Base-by-base conservation (phyloP, 2,888 invertebrate species). In the Sclerodermus sp. region DNA sequence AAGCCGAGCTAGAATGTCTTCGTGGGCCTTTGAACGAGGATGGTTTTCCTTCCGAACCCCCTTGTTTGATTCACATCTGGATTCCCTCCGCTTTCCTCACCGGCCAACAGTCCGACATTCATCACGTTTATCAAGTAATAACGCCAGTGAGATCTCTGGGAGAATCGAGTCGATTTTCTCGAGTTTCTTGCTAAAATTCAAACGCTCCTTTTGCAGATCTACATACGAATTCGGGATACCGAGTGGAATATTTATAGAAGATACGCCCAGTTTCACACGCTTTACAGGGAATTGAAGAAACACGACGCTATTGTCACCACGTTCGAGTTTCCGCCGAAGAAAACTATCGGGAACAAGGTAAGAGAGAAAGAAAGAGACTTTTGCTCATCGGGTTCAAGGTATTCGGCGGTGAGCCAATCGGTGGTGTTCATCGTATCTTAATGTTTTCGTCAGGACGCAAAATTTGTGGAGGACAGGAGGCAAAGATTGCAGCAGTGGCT, bases 221-320 rank as follows among this genome's bases (percentile, higher is more conserved):
- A 89, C 68, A 76, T 94, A 32, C 85, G 92, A 64, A 88, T 93
- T 45, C 86, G 89, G 40, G 87, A 89, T 67, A 93, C 93, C 60
- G 96, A 96, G 76, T 96, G 96, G 96, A 94, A 93, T 70, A 88
- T 96, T n/a, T 94, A 94, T 76, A 85, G 95, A 62, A 85, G 97
- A 69, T 97, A 96, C 74, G 90, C 93, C 6, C 95, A 96, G 77
- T 96, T 97, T 78, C 84, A 93, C 74, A 87, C 90, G 56, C 81
- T 96, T 23, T 93, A 96, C 75, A 85, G 86, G 54, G 87, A 90
- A 63, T 80, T 96, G 37, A 91, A 90, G 73, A 93, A 93, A 72
- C 85, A 89, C 71, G 91, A 93, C 73, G 85, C 89, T 1, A 82
- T 87, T 51, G 86, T 95, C 45, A 85, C 87, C 15, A 85, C 86